Base-by-base conservation (phyloP, 1,140 invertebrate genomes). In the Eurosta solidaginis region DNA sequence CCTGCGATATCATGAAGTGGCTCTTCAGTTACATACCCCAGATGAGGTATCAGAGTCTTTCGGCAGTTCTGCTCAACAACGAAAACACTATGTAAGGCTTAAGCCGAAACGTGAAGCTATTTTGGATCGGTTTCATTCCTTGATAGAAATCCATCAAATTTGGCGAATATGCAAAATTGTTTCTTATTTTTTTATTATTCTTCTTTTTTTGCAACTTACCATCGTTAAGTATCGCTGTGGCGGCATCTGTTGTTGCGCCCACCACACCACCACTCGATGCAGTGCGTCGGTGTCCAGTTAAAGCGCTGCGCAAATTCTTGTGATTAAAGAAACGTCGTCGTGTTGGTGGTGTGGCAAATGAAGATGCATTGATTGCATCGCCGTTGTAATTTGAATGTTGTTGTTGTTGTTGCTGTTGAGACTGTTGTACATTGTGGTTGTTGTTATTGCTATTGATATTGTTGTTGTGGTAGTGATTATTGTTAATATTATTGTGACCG, bases 261-360 rank as follows among this genome's bases (percentile, higher is more conserved):
- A n/a, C n/a, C 81, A 45, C 75, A 73, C 84, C 83, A 22, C 85
- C 88, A 84, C 83, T 86, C 76, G 83, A 85, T 77, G 84, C 83
- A 79, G 86, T 84, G 79, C 86, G 84, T 82, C 84, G 80, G 68
- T 86, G 86, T 63, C 86, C 83, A 4, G 90, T 89, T 80, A 94
- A 93, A 7, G 93, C 93, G 85, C 92, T 95, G 76, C 92, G 90
- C 40, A 95, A 86, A 20, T 92, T 92, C 88, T 95, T 95, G 0
- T 94, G 91, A 81, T 93, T 95, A 22, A 95, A 90, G 88, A 95
- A 95, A 89, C 93, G 92, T 87, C 93, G 91, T 79, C 94, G 90
- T 52, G 92, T 93, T 82, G 93, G 93, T 0, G 94, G 94, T 49
- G 94, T 94, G 25, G 94, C 95, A 50, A 94, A 94, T 77, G 85